Base-by-base conservation (phyloP, 2,113 vertebrate genomes). In the Semicossyphus pulcher region DNA sequence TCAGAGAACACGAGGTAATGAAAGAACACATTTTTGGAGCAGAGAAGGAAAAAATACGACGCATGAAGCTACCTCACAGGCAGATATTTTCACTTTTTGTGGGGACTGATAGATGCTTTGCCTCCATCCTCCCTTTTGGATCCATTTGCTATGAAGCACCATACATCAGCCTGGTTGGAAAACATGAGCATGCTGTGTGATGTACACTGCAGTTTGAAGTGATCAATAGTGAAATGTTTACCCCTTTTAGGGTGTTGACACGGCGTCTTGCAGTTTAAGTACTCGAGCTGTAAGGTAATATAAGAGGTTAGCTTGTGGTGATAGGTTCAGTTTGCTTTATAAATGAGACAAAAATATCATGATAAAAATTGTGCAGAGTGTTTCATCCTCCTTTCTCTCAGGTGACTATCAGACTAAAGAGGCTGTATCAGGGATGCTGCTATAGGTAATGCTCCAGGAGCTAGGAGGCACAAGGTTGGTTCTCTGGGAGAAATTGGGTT, bases 1-100 rank as follows among this genome's bases (percentile, higher is more conserved):
- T 56, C n/a, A 28, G 64, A 72, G 76, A 60, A 70, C 37, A 59
- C 31, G 18, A 23, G 37, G 5, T 20, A 77, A 34, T 69, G 36
- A 69, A 64, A 41, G 8, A 64, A 37, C 16, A 37, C 48, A 70
- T 54, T 72, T 37, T 41, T 42, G 44, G 39, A 52, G 42, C 68
- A 56, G 18, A 77, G 62, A 11, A 71, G 34, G n/a, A n/a, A 60
- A 57, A 62, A 37, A 44, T n/a, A 31, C 1, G n/a, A 29, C 3
- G 12, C 42, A 25, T 29, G 23, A 68, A 69, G 48, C 34, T 21
- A 20, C 31, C 67, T 66, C 41, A 70, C 47, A 80, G 52, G 63
- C 21, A 53, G 44, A 25, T 44, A 47, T 67, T 60, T 61, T 21
- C 47, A 45, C 0, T 53, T 52, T 75, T 47, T 63, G 54, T 34